Evolutionary conservation across 2,888 invertebrate genomes (phyloP), one percentile per base, ranked within the genome.

Genomic region (Sisyra nigra): DNA sequence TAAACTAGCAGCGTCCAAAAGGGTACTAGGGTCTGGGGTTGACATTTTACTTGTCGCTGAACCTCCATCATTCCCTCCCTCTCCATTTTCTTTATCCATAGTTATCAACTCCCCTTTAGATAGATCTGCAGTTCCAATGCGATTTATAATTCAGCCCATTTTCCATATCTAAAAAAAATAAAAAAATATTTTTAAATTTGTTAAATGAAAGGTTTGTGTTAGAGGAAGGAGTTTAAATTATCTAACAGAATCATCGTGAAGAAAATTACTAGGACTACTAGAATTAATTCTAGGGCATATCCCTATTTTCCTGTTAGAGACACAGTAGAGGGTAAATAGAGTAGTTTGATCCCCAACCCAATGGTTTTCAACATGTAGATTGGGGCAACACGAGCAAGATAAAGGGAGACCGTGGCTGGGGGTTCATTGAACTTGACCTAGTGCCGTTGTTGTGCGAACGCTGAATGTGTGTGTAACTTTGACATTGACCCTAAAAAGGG

Each of bases 11-110:
- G 86, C 83, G 67, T 86, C 86, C 61, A 86, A 74, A 52, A 85
- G 68, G 50, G 80, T 76, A 53, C 78, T 71, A 49, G 76, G 67
- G 69, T 79, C 73, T 52, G 60, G 44, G 50, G 55, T 61, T 48
- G 62, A 58, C 48, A 58, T 53, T 56, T 63, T 64, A 58, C 69
- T 65, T 66, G 56, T 61, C 54, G 73, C 57, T 62, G 70, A 65
- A 66, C 70, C 65, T 68, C 68, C 61, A 56, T 63, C 66, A 56
- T 66, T 61, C 63, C 64, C 65, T 65, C 66, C 63, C 64, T 71
- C 68, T 64, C 80, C 80, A 74, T 80, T 82, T 76, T 80, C 80
- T 71, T 83, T 83, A 70, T 84, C 83, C 83, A 83, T 83, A 62
- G 67, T 68, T 34, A 31, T 43, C 13, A 31, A 31, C 57, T 57